Percentiles rank a stretch among this genome's conserved stretches.
Conservation (phyloP, 2,888 invertebrate species). For the Calameuta idolon region DNA sequence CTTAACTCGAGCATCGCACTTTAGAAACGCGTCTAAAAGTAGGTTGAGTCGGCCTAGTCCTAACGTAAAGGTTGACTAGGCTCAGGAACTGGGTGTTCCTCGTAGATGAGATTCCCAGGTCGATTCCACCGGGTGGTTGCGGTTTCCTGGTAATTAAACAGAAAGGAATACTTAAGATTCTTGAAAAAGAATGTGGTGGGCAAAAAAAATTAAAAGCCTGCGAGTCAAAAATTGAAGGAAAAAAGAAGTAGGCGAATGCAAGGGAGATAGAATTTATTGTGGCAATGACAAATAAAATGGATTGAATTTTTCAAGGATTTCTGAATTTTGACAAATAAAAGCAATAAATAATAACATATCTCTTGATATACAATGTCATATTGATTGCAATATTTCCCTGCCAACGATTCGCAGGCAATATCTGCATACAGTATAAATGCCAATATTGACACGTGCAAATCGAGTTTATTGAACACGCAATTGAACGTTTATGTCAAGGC, state of each 20-base stretch:
- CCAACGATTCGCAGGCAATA: not conserved
- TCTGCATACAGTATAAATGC: not conserved
- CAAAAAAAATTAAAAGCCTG: not conserved
- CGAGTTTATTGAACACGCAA: not conserved
- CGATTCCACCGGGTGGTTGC: not conserved
- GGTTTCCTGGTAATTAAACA: not conserved
- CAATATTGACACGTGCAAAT: not conserved
- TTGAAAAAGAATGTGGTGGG: not conserved
- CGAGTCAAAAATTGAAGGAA: not conserved
- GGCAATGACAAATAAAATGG: not conserved
- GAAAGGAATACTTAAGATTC: not conserved
- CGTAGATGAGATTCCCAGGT: not conserved
- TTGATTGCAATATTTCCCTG: not conserved
- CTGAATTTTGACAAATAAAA: not conserved
- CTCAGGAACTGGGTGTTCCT: not conserved
- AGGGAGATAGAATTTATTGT: not conserved
- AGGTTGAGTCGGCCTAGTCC: constrained; percentile 40
- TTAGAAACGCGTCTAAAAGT: constrained; percentile 31
- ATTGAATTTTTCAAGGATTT: not conserved
- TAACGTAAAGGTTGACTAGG: not conserved
- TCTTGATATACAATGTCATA: too few species aligned
- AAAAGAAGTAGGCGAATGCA: not conserved
- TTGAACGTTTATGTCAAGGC: not conserved
- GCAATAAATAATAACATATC: too few species aligned
- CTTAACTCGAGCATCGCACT: not conserved